Evolutionary conservation across 1,140 invertebrate species (phyloP), one percentile per base, ranked within the genome.

Genomic region (Acromyrmex heyeri): DNA sequence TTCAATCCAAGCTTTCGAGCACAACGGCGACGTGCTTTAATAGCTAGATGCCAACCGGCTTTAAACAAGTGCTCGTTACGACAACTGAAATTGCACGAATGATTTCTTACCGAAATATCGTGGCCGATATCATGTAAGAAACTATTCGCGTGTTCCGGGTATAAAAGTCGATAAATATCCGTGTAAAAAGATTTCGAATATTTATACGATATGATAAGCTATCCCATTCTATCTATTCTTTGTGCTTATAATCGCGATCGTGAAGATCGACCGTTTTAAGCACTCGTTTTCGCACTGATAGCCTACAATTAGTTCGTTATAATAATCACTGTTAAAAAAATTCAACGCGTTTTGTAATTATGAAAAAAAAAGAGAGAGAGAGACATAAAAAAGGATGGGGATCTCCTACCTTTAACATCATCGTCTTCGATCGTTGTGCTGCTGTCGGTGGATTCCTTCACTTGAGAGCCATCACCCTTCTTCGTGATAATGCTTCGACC

Each of bases 401-500:
- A 48, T 88, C 75, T 93, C 96, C 96, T 97, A 98, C 97, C 97
- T 97, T 98, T 98, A 91, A 97, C 96, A 94, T 99, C 98, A 94
- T 99, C 98, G 95, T 99, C 98, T 95, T 99, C 96, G 77, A 98
- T 97, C 86, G 98, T 99, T 93, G 98, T 98, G 93, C 98, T 98
- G 93, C 97, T 98, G 94, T 99, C 98, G 50, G 98, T 99, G 30
- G 98, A 99, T 95, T 99, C 98, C 95, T 99, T 99, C 21, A 99
- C 98, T 96, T 99, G 98, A 86, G 98, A 99, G 87, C 98, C 98
- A 92, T 99, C 98, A 65, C 98, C 97, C 95, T 99, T 99, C 95
- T 99, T 99, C 90, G 97, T 98, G 75, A 98, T 97, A 96, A 98
- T 99, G 93, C 97, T 98, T 96, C 97, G 96, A 96, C 97, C 97